Conservation (phyloP, 2,113 vertebrate species). For the Cinclus cinclus region DNA sequence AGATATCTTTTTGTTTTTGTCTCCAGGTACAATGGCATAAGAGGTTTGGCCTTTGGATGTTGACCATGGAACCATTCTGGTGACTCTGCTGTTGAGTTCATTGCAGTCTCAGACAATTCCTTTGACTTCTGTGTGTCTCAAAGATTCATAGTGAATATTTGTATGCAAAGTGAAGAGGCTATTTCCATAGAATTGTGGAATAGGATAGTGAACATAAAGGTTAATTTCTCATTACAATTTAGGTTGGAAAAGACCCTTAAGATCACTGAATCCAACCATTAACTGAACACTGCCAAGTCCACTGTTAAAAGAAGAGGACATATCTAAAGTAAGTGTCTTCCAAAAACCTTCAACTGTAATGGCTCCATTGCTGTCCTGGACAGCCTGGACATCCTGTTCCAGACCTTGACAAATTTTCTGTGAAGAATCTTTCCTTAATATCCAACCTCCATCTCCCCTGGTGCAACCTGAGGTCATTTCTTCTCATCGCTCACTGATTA, state of each 20-base stretch:
- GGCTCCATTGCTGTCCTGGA: neutral
- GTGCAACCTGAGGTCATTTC: neutral
- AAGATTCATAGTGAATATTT: neutral
- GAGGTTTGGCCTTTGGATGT: neutral
- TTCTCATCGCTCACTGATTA: fast-evolving
- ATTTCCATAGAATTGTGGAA: neutral
- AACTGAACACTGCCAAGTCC: neutral
- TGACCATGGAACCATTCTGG: neutral
- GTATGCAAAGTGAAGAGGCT: neutral
- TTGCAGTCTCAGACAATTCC: neutral
- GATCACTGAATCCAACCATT: fast-evolving
- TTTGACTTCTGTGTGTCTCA: neutral
- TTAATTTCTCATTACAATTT: too few relatives aligned
- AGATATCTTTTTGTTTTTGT: neutral
- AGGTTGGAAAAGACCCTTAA: neutral
- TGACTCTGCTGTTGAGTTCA: neutral
- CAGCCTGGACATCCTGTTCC: neutral
- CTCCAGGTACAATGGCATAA: neutral
- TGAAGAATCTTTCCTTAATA: neutral
- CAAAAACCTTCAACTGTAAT: neutral
- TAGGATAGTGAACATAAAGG: too few relatives aligned
- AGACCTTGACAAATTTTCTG: neutral
- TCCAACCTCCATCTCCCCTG: neutral
- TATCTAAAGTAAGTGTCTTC: neutral
- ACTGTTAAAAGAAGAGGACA: neutral